Conservation (phyloP, 2,888 invertebrate species). For the Nudaria mundana region DNA sequence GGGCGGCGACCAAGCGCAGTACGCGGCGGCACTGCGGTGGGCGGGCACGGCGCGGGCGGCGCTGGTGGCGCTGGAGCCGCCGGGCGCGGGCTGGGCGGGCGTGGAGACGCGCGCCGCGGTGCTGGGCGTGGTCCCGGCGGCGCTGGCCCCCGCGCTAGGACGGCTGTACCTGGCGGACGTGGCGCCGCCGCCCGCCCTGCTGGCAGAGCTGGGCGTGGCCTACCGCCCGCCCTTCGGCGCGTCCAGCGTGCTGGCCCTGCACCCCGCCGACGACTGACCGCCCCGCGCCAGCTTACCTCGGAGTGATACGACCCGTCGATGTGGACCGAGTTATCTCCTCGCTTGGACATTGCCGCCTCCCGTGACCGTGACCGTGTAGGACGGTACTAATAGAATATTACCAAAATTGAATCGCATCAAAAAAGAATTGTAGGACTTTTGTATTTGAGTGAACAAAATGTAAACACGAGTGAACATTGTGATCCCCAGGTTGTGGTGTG, state of each 20-base stretch:
- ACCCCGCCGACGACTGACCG: conserved; percentile 44
- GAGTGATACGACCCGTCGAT: no score
- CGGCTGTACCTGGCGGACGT: conserved; percentile 93
- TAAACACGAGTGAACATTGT: no score
- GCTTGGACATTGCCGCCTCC: neutral
- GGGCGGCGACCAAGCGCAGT: conserved; percentile 18
- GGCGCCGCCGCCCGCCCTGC: conserved; percentile 87
- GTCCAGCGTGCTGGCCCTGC: conserved; percentile 61
- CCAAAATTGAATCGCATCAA: no score
- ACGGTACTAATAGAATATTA: no score
- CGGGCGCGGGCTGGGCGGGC: conserved; percentile 70
- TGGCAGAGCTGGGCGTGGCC: conserved; percentile 86
- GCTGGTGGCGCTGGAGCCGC: conserved; percentile 82
- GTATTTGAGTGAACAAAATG: no score
- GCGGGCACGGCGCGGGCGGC: conserved; percentile 64
- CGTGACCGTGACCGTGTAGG: no score
- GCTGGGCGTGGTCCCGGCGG: conserved; percentile 40
- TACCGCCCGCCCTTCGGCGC: conserved; percentile 91
- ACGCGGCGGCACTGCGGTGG: conserved; percentile 80
- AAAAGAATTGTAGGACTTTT: no score
- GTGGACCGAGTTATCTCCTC: no score
- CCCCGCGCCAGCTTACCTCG: neutral
- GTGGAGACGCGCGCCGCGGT: conserved; percentile 39
- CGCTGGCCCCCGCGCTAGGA: conserved; percentile 39
- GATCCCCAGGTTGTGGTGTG: no score